Base-by-base conservation (phyloP, 2,113 vertebrate genomes). In the Microcebus jonahi region DNA sequence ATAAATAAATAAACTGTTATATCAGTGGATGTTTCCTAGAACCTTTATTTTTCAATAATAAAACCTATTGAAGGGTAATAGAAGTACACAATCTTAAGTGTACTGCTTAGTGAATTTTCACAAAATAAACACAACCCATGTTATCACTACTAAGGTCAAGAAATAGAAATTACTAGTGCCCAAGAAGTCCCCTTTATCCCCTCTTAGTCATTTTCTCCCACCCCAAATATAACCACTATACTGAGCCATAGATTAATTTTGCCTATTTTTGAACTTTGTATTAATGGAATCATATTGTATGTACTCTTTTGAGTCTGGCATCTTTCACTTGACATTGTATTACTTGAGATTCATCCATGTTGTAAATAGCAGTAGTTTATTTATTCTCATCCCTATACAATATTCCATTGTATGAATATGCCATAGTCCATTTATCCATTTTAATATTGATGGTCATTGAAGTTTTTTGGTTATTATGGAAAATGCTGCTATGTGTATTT, bases 381-480 rank as follows among this genome's bases (percentile, higher is more conserved):
- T 82, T 45, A 88, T 77, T 89, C 81, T 77, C 53, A 17, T 94
- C 88, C 23, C 61, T 95, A 5, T 77, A 29, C 3, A 55, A 20
- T 73, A 55, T 80, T 95, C 70, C 57, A 45, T 90, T 95, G n/a
- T 90, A 10, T 71, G 77, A 93, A 81, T 92, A 71, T 77, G 67
- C n/a, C 4, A 65, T 29, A 86, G 1, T 88, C 39, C 95, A 59
- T 92, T 90, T 79, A 59, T 94, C 50, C 34, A 42, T 87, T 94
- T 50, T 93, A 36, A 68, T 94, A 42, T 36, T 95, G 73, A 94
- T 85, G 29, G 36, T 77, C 39, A 61, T 86, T 88, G 80, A 29
- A 83, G 34, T 39, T 61, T 96, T 97, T 96, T 86, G 67, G 15
- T 95, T 88, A 61, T 88, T 90, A 55, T 79, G 36, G 79, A 93